phyloP scores from a whole-genome alignment of 1,140 invertebrate genomes.

The Calycopis cecrops region DNA sequence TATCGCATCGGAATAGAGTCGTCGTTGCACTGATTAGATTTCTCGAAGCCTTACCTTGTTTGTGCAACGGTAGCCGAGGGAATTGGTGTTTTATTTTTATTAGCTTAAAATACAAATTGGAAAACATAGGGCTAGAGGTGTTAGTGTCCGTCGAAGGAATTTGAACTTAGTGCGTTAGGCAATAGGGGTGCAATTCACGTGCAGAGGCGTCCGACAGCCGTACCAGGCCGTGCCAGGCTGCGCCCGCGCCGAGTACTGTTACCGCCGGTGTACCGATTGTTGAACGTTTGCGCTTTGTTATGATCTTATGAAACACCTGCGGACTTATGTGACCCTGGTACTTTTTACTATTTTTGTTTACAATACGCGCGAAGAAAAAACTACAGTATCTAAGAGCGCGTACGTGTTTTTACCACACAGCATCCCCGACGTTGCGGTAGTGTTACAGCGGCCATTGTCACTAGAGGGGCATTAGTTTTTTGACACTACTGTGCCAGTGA shows the following conservation, averaged over 20 bases:
- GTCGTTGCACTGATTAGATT: background rate
- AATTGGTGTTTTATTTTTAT: slow-evolving; percentile 23
- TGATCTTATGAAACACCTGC: slow-evolving; percentile 14
- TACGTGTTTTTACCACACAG: too few relatives aligned
- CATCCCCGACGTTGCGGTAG: too few relatives aligned
- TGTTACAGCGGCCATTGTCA: too few relatives aligned
- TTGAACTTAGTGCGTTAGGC: background rate
- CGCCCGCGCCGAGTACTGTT: slow-evolving; percentile 44
- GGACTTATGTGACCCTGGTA: slow-evolving; percentile 6
- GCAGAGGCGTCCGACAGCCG: slow-evolving; percentile 14
- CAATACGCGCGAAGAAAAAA: too few relatives aligned
- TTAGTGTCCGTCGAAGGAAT: background rate
- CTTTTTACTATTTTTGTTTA: too few relatives aligned
- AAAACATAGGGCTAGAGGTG: background rate
- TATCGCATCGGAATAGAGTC: background rate
- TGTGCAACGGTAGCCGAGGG: slow-evolving; percentile 11
- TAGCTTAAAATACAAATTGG: slow-evolving; percentile 25
- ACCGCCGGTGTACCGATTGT: slow-evolving; percentile 38
- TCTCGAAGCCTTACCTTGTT: background rate
- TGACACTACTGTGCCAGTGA: too few relatives aligned
- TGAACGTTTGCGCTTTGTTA: slow-evolving; percentile 25
- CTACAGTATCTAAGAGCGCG: too few relatives aligned
- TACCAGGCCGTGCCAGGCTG: slow-evolving; percentile 50
- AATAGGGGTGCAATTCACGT: slow-evolving; percentile 20
- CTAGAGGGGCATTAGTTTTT: too few relatives aligned